Evolutionary conservation across 1,140 invertebrate species (phyloP), one percentile per base, ranked within the genome.

Genomic region (Nomia melanderi): DNA sequence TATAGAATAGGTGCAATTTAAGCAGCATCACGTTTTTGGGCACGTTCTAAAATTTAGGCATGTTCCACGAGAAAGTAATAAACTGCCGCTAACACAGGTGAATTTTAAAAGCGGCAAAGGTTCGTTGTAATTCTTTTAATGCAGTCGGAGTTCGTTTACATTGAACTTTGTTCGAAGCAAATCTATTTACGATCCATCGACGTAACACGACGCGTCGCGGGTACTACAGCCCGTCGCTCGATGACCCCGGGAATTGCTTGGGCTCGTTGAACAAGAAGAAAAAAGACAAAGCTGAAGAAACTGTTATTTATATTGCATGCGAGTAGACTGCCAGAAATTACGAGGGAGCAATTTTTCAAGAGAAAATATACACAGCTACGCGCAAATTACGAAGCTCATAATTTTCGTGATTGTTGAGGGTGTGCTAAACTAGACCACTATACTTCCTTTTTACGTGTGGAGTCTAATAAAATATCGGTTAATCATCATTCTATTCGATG

Each of bases 81-180:
- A n/a, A n/a, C n/a, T n/a, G n/a, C n/a, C n/a, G n/a, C n/a, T n/a
- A n/a, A n/a, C n/a, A n/a, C n/a, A n/a, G n/a, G n/a, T n/a, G n/a
- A n/a, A n/a, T n/a, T 11, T 41, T 31, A 8, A 5, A 6, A 39
- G 25, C 11, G 1, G 17, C 25, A 4, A 14, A 1, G 44, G 9
- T 41, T 23, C 36, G 36, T 14, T 17, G 31, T 66, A 17, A 25
- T 14, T 47, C 7, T 56, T 27, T 56, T 67, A 69, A 67, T 67
- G 47, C 29, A 31, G 39, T 59, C 36, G 33, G 54, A 69, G 64
- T 76, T 59, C 64, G 59, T 76, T 67, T 76, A 59, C 73, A 76
- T 76, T 67, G 73, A 67, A 76, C 73, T 67, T 59, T 76, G 64
- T 76, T 59, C 64, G 73, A 59, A 59, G 39, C 53, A 25, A 69